Percentiles rank a stretch among this genome's conserved stretches.
phyloP scores from a whole-genome alignment of 1,140 invertebrate species.

The Melitaea cinxia region DNA sequence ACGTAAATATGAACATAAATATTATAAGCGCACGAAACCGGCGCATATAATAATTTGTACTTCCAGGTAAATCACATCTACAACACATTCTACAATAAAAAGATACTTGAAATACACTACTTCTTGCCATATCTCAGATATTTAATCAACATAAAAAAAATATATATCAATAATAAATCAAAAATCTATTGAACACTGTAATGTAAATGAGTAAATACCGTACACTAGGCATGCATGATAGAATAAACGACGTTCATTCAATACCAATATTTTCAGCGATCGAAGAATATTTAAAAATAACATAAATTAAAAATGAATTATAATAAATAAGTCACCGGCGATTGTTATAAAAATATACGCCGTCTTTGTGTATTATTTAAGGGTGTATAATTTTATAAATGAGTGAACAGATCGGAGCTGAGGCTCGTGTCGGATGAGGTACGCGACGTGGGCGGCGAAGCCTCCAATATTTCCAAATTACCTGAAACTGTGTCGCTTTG shows the following conservation, averaged over 20 bases:
- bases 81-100: slow-evolving; percentile 29
- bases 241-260: background rate
- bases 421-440: slow-evolving; percentile 62
- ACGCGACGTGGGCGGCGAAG: slow-evolving; percentile 51
- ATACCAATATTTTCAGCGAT: background rate
- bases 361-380: no score
- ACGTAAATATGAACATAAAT: background rate
- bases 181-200: background rate
- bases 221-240: slow-evolving; percentile 19
- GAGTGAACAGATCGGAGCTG: slow-evolving; percentile 66
- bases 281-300: background rate
- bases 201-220: slow-evolving; percentile 1
- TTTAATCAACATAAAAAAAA: background rate
- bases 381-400: slow-evolving; percentile 51
- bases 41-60: slow-evolving; percentile 32
- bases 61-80: slow-evolving; percentile 41
- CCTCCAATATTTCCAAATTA: slow-evolving; percentile 77
- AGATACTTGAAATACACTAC: background rate
- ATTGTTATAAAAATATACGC: no score
- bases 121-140: background rate
- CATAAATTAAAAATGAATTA: slow-evolving; percentile 2
- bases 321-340: background rate
- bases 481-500: slow-evolving; percentile 80
- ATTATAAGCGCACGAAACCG: no score
- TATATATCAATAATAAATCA: slow-evolving; percentile 2